Percentiles rank a stretch among this genome's conserved stretches.
Conservation (phyloP, 2,797 vertebrate genomes). For the Amazona finschi region DNA sequence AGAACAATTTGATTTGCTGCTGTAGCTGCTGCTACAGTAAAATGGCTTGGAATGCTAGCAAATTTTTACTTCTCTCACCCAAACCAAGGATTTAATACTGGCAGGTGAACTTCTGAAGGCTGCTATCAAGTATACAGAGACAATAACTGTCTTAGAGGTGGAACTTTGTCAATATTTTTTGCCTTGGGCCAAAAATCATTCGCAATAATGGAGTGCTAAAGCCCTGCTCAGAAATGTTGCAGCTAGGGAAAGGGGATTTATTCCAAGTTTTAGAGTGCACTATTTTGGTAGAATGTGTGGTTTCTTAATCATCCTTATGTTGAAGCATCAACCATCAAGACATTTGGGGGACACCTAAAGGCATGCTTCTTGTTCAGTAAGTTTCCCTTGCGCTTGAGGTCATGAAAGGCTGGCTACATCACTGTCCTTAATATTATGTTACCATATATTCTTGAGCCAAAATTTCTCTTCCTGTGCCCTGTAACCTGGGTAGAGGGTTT, state of each 20-base stretch:
- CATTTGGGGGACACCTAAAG: not conserved
- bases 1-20: slow-evolving; percentile 77
- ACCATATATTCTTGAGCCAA: not conserved
- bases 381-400: not conserved
- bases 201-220: slow-evolving; percentile 70
- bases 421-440: not conserved
- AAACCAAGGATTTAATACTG: slow-evolving; percentile 76
- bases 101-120: slow-evolving; percentile 78
- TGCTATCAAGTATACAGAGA: slow-evolving; percentile 77
- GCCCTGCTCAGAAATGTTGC: slow-evolving; percentile 53
- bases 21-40: slow-evolving; percentile 59
- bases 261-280: slow-evolving; percentile 42
- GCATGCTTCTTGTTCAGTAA: not conserved
- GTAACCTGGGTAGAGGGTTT: not conserved
- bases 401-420: not conserved
- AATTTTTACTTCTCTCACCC: slow-evolving; percentile 72
- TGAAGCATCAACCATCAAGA: slow-evolving; percentile 37
- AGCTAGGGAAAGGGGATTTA: slow-evolving; percentile 65
- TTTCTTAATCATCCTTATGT: slow-evolving; percentile 61
- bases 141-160: slow-evolving; percentile 76
- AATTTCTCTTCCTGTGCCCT: not conserved
- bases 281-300: slow-evolving; percentile 46
- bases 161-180: slow-evolving; percentile 81
- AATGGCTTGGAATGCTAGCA: slow-evolving; percentile 70
- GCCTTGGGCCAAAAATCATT: slow-evolving; percentile 74